A percentile compares a stretch with the other conserved stretches of the same genome.
phyloP scores from a whole-genome alignment of 2,113 vertebrate species.

The Rutilus rutilus region DNA sequence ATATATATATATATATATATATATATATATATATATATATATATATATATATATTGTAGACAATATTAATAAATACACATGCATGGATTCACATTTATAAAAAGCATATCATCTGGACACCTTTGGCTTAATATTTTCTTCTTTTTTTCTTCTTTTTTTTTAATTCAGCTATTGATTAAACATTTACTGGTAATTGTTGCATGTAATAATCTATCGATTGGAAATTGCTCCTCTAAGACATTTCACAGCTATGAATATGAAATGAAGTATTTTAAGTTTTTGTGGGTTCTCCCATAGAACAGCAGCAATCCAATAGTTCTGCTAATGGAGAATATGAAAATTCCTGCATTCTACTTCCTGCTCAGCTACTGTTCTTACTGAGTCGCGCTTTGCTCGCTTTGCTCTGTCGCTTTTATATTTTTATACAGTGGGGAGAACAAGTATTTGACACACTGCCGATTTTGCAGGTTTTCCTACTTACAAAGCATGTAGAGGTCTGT shows the following conservation, averaged over 20 bases:
- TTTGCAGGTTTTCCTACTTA: too few species aligned
- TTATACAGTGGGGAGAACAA: too few species aligned
- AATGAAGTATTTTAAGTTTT: background rate
- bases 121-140: background rate
- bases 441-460: too few species aligned
- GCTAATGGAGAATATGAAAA: background rate
- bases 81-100: background rate
- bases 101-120: background rate
- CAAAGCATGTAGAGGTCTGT: too few species aligned
- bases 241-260: constrained; percentile 8
- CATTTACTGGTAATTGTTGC: background rate
- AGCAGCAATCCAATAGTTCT: background rate
- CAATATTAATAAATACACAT: background rate
- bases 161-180: background rate
- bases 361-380: too few species aligned
- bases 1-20: too few species aligned
- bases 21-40: too few species aligned
- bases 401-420: too few species aligned
- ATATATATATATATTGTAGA: too few species aligned
- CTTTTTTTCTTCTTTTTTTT: background rate
- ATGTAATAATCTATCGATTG: constrained; percentile 6
- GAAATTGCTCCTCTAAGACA: background rate
- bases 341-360: too few species aligned
- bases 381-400: too few species aligned
- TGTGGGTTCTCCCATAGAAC: background rate